Percentiles rank a stretch among this genome's conserved stretches.
Conservation (phyloP, 1,140 invertebrate species). For the Carcinoscorpius rotundicauda region DNA sequence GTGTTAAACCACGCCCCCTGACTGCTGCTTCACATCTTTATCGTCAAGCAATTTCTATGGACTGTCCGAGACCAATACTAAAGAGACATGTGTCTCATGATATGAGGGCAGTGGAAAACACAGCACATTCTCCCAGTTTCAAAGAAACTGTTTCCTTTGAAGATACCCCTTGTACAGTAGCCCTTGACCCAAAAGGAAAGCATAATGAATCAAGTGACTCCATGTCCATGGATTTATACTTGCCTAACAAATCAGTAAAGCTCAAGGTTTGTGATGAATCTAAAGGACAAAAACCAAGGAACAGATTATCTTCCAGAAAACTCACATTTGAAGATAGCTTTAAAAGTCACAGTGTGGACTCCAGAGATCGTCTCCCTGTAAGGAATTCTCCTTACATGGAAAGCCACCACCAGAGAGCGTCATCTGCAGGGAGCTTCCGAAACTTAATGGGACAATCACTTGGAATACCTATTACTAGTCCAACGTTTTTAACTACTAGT, state of each 20-base stretch:
- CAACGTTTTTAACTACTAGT: too few relatives aligned
- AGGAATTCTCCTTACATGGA: too few relatives aligned
- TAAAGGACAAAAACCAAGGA: neutral
- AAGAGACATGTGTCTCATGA: neutral
- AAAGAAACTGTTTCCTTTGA: neutral
- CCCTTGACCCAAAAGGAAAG: neutral
- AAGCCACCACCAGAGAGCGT: too few relatives aligned
- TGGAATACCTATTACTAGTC: too few relatives aligned
- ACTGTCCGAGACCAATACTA: conserved; percentile 12
- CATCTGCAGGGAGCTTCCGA: too few relatives aligned
- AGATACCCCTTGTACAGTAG: neutral
- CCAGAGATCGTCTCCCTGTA: too few relatives aligned
- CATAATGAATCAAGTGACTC: conserved; percentile 15
- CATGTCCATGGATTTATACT: conserved; percentile 19
- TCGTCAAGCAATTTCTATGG: conserved; percentile 20
- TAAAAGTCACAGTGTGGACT: too few relatives aligned
- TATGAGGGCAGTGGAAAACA: neutral
- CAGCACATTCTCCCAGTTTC: neutral
- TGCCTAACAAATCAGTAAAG: conserved; percentile 14
- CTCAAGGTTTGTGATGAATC: conserved; percentile 17
- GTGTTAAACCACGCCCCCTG: conserved; percentile 11
- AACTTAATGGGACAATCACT: too few relatives aligned
- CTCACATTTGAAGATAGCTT: too few relatives aligned
- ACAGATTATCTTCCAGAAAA: too few relatives aligned
- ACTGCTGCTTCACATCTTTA: conserved; percentile 13